Percentiles rank a stretch among this genome's conserved stretches.
Evolutionary conservation across 1,140 invertebrate species (phyloP).

Genomic region (Popillia japonica): DNA sequence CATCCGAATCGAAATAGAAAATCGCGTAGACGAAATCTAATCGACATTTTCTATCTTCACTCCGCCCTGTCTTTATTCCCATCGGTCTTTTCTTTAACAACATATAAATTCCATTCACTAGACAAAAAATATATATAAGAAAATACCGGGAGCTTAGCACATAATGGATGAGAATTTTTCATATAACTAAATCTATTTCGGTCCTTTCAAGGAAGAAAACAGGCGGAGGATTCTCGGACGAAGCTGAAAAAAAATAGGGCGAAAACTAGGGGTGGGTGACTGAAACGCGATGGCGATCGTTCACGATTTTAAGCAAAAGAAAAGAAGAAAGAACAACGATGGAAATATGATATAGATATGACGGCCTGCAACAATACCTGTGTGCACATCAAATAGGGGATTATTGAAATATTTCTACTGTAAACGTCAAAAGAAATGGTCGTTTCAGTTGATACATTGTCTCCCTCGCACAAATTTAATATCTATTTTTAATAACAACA

Average conservation of each 20-base stretch:
- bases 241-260: not conserved
- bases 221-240: slow-evolving; percentile 6
- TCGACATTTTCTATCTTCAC: slow-evolving; percentile 12
- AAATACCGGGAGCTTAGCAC: slow-evolving; percentile 12
- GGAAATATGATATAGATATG: slow-evolving; percentile 31
- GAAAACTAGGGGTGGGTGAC: not conserved
- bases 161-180: slow-evolving; percentile 35
- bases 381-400: slow-evolving; percentile 6
- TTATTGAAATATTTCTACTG: slow-evolving; percentile 32
- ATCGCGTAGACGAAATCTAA: slow-evolving; percentile 13
- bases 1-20: slow-evolving; percentile 1
- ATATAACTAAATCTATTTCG: slow-evolving; percentile 34
- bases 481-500: slow-evolving; percentile 19
- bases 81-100: slow-evolving; percentile 18
- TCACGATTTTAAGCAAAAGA: slow-evolving; percentile 8
- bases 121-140: slow-evolving; percentile 33
- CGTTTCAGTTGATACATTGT: slow-evolving; percentile 8
- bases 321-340: not conserved
- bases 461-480: slow-evolving; percentile 21
- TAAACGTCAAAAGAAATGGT: not conserved
- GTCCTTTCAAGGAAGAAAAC: slow-evolving; percentile 27
- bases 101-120: slow-evolving; percentile 24
- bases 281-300: not conserved
- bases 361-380: slow-evolving; percentile 20
- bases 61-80: slow-evolving; percentile 1